These are phyloP conservation scores for Mythimna ferrago DNA, from an alignment of 2,888 invertebrate genomes.

Conservation along the genomic window DNA sequence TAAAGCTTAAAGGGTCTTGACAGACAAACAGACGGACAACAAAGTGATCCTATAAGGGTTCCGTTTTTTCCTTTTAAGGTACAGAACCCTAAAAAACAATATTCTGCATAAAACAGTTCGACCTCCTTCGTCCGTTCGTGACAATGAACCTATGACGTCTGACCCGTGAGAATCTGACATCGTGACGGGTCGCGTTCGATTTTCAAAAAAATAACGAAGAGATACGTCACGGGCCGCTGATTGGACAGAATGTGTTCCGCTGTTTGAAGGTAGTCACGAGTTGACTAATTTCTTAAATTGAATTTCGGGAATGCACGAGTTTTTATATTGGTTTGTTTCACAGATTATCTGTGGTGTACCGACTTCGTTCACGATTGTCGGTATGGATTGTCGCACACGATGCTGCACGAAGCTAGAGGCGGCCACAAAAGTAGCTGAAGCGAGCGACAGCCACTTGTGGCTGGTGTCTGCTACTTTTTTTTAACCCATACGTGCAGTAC, in stretches of 20 bases:
- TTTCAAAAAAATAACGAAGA: slow-evolving; percentile 68
- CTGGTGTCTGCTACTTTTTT: too few species aligned
- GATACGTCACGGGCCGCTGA: slow-evolving; percentile 77
- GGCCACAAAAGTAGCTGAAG: too few species aligned
- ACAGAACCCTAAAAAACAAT: slow-evolving; percentile 27
- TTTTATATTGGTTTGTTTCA: slow-evolving; percentile 42
- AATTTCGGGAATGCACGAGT: slow-evolving; percentile 66
- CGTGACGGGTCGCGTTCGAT: slow-evolving; percentile 79
- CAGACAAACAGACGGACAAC: too few species aligned
- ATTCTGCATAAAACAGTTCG: slow-evolving; percentile 46
- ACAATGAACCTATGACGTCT: slow-evolving; percentile 76
- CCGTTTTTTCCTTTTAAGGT: too few species aligned
- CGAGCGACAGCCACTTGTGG: too few species aligned
- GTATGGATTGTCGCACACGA: too few species aligned
- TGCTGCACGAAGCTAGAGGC: too few species aligned
- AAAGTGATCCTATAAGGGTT: too few species aligned
- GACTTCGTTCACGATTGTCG: slow-evolving; percentile 41
- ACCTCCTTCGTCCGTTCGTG: slow-evolving; percentile 68
- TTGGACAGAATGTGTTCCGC: slow-evolving; percentile 75
- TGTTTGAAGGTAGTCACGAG: slow-evolving; percentile 63
- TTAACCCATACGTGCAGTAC: too few species aligned
- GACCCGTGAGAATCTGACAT: slow-evolving; percentile 87
- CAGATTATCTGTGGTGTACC: slow-evolving; percentile 51
- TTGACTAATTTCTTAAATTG: slow-evolving; percentile 67
- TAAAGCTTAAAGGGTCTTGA: too few species aligned